Conservation (phyloP, 37 sponge, comb jelly and placozoan species). For the Hexactinellida sp. region DNA sequence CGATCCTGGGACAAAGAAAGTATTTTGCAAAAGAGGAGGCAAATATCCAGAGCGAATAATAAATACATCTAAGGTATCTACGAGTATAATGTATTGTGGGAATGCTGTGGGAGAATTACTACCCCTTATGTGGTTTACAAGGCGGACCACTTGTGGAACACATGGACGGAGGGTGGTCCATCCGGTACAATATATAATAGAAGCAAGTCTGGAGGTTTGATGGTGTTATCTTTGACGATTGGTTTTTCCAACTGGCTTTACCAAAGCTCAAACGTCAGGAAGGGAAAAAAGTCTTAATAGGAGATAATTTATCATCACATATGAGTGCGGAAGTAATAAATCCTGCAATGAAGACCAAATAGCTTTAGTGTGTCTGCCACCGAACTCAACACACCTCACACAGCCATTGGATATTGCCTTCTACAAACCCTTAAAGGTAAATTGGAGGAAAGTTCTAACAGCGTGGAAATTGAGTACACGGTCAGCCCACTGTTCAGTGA, state of each 20-base stretch:
- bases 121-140: slow-evolving; percentile 12
- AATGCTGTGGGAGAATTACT: neutral
- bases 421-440: slow-evolving; percentile 8
- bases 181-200: neutral
- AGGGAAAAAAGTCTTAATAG: slow-evolving; percentile 13
- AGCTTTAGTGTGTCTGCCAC: neutral
- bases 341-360: neutral
- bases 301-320: slow-evolving; percentile 16
- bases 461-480: slow-evolving; percentile 3
- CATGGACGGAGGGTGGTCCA: neutral
- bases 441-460: slow-evolving; percentile 17
- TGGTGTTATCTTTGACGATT: slow-evolving; percentile 15
- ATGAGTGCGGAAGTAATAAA: slow-evolving; percentile 10
- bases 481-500: neutral
- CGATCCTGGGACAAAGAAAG: slow-evolving; percentile 7
- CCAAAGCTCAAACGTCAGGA: slow-evolving; percentile 14
- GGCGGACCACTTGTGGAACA: neutral
- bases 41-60: neutral
- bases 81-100: neutral
- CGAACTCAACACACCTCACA: slow-evolving; percentile 8
- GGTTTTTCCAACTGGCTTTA: slow-evolving; percentile 2
- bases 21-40: neutral
- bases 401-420: slow-evolving; percentile 15
- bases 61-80: neutral
- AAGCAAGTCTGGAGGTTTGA: slow-evolving; percentile 10